Evolutionary conservation across 2,797 vertebrate species (phyloP).

Genomic region (Sebastes hubbsi): DNA sequence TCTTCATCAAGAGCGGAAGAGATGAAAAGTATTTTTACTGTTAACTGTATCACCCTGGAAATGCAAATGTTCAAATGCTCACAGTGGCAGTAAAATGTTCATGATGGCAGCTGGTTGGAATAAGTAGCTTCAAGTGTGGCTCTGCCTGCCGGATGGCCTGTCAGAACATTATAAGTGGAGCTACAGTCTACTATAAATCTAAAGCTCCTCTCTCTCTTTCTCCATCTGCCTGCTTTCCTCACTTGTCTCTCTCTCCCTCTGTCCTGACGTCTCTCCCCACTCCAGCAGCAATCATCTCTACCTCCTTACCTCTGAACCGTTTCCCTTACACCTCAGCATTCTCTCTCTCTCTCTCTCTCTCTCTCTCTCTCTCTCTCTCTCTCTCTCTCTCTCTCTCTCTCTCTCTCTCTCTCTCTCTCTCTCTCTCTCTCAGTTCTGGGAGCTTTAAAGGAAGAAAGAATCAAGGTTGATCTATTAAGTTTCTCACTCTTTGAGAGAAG

Average conservation of each 20-base stretch:
- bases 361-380: neutral
- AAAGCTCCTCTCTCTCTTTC: conserved; percentile 27
- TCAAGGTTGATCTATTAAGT: conserved; percentile 59
- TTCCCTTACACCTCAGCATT: conserved; percentile 37
- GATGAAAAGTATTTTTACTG: neutral
- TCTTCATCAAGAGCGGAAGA: neutral
- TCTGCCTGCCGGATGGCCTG: conserved; percentile 57
- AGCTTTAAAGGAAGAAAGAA: conserved; percentile 28
- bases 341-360: conserved; percentile 1
- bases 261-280: neutral
- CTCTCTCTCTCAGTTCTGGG: conserved; percentile 24
- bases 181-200: conserved; percentile 59
- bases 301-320: conserved; percentile 35
- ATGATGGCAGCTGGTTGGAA: conserved; percentile 52
- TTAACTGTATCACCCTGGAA: neutral
- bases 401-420: too few relatives aligned
- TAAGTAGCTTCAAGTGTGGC: conserved; percentile 47
- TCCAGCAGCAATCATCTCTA: conserved; percentile 35
- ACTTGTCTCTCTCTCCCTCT: conserved; percentile 15
- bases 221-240: conserved; percentile 47
- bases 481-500: conserved; percentile 62
- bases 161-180: conserved; percentile 59
- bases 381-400: conserved; percentile 16
- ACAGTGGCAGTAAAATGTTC: conserved; percentile 33
- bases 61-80: conserved; percentile 40